These are phyloP conservation scores for Acropternis orthonyx DNA, from an alignment of 2,797 vertebrate species.

Conservation along the genomic window DNA sequence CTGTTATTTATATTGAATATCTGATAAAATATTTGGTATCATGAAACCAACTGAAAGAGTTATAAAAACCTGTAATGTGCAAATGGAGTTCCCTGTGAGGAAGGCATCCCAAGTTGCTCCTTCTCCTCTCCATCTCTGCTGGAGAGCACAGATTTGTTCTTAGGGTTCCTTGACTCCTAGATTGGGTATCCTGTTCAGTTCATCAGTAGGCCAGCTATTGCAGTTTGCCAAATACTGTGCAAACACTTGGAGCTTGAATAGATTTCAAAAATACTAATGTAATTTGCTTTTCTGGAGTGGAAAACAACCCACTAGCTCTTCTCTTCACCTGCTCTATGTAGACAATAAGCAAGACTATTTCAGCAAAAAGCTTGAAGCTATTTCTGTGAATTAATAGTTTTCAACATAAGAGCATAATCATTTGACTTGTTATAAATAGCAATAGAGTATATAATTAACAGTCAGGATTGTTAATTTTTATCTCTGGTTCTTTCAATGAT, in stretches of 20 bases:
- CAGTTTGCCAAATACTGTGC: background rate
- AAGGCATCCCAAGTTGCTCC: background rate
- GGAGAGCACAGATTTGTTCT: background rate
- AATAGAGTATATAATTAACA: background rate
- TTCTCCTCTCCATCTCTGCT: background rate
- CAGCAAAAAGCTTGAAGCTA: background rate
- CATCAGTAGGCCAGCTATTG: slow-evolving; percentile 16
- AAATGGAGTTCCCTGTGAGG: background rate
- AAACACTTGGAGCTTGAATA: background rate
- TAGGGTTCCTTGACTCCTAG: background rate
- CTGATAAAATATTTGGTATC: background rate
- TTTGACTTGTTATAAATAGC: background rate
- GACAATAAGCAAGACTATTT: background rate
- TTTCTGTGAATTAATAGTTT: background rate
- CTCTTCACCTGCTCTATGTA: background rate
- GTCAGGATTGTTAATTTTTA: background rate
- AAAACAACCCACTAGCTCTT: background rate
- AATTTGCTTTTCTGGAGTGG: slow-evolving; percentile 10
- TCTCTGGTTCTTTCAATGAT: background rate
- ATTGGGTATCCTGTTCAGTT: slow-evolving; percentile 44
- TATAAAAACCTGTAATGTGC: background rate
- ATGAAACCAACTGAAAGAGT: background rate
- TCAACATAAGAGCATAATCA: background rate
- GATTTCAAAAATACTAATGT: slow-evolving; percentile 14
- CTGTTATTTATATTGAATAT: background rate